Conservation (phyloP, 2,113 vertebrate genomes). For the Dinomys branickii region DNA sequence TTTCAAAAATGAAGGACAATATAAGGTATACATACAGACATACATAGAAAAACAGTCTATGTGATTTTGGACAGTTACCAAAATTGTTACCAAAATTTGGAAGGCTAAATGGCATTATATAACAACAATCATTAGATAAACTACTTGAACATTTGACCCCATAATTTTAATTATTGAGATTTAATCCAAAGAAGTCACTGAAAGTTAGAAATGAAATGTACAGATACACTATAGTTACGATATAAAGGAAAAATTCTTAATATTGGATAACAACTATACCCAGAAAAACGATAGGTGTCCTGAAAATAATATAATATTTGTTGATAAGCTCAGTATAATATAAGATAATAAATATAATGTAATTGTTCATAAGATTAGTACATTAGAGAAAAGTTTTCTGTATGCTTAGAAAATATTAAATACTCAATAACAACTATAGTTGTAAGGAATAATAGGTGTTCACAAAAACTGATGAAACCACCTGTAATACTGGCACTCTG, state of each 20-base stretch:
- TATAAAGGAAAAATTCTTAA: not conserved
- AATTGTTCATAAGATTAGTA: not conserved
- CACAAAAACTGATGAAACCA: not conserved
- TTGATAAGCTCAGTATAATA: not conserved
- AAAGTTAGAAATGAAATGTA: not conserved
- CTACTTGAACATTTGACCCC: not conserved
- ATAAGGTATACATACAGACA: not conserved
- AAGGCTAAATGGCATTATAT: not conserved
- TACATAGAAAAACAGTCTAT: not conserved
- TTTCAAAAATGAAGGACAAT: not conserved
- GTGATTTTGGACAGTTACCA: not conserved
- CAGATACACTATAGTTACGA: not conserved
- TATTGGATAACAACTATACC: not conserved
- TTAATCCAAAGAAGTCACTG: not conserved
- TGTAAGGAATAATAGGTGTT: not conserved
- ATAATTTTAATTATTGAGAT: not conserved
- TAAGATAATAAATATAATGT: not conserved
- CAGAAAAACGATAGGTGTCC: not conserved
- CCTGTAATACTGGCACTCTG: not conserved
- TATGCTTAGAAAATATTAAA: not conserved
- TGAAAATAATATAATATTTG: conserved; percentile 30
- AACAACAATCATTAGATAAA: not conserved
- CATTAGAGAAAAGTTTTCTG: not conserved
- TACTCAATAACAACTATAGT: not conserved
- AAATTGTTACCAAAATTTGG: not conserved